Evolutionary conservation across 2,113 vertebrate genomes (phyloP), one percentile per base, ranked within the genome.

Genomic region (Phalacrocorax carbo): DNA sequence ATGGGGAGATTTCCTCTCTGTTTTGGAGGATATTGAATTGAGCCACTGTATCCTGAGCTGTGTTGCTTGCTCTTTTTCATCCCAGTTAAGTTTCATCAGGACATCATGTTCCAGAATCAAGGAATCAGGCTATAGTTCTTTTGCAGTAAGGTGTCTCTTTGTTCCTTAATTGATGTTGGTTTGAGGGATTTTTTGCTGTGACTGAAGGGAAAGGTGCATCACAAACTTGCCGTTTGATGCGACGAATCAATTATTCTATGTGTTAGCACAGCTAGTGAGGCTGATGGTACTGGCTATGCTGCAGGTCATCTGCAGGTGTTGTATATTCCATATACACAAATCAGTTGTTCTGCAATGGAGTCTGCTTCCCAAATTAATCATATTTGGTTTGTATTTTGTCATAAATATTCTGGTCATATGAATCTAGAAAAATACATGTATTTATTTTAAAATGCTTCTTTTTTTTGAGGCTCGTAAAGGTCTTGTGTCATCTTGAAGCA

Each of bases 71-170:
- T 93, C 9, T 85, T 86, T 90, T 80, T 55, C 71, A 29, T 76
- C 38, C 15, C 8, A 15, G 13, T 57, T 66, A 92, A 87, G 11
- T 65, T 77, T 75, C 11, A 58, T 55, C 8, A 55, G 44, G 10
- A 94, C 87, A 69, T 68, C 64, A 58, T 93, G 46, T 92, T 96
- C 38, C 52, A 62, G 38, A 70, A 80, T 84, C 84, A 93, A 94
- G 60, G 66, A 85, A 86, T 89, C 73, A 51, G 49, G 65, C 82
- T 97, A 16, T 65, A 62, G 64, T 69, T 55, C 64, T 75, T 88
- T 73, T 80, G 30, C 66, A 61, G 22, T 62, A 9, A 30, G 20
- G 5, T 21, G 7, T 49, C 34, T 79, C 73, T 86, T 84, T 72
- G 19, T 38, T 92, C 46, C 13, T 72, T 73, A 65, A 36, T 34